Evolutionary conservation across 1,140 invertebrate genomes (phyloP), one percentile per base, ranked within the genome.

Genomic region (Atta cephalotes): DNA sequence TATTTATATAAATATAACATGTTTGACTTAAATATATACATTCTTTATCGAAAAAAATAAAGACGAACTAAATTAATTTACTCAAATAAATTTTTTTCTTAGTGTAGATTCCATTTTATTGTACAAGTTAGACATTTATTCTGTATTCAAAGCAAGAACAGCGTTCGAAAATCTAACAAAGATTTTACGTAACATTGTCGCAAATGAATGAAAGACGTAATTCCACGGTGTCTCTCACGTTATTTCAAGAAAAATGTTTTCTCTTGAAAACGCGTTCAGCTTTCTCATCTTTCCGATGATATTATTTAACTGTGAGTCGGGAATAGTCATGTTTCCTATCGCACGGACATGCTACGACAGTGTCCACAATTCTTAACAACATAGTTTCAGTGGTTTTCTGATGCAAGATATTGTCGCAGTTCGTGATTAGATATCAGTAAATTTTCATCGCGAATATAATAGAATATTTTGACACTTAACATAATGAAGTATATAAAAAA

Each of bases 321-420:
- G 71, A 71, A 81, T 60, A 71, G 79, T 58, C 62, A 28, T 53
- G n/a, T 66, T 77, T 53, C 72, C 81, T 65, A 65, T 65, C 21
- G 25, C 25, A n/a, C 25, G 39, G 18, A 16, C 28, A 49, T 14
- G 28, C 4, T 51, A n/a, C 10, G 58, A 78, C 45, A 85, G 74
- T 53, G 45, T 14, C 49, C 28, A 78, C 45, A 31, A 31, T 79
- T 66, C 35, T 56, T 76, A 7, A 21, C 65, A 60, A 35, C 28
- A 21, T 35, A 79, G 39, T 39, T 60, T 53, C 14, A 18, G 63
- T 21, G 76, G 77, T 70, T 80, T 70, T 68, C 76, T 68, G 63
- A 80, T 51, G 76, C 39, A 39, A 86, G 80, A 79, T 86, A 79
- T 25, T 78, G 21, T 31, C 85, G 51, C 66, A 86, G 35, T 86